A percentile compares a stretch with the other conserved stretches of the same genome.
Evolutionary conservation across 2,797 vertebrate genomes (phyloP).

Genomic region (Yasuhikotakia modesta): DNA sequence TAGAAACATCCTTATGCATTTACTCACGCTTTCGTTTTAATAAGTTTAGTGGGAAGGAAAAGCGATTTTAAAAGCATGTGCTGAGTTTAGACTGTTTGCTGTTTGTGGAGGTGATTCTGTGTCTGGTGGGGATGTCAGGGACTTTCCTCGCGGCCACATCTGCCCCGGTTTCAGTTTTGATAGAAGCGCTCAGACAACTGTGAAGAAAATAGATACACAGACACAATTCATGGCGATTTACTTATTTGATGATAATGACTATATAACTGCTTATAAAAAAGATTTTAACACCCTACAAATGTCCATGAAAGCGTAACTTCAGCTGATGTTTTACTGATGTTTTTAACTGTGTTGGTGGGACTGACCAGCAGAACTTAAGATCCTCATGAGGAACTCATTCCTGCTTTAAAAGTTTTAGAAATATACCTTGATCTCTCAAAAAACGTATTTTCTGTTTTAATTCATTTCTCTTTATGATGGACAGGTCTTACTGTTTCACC

Average conservation of each 20-base stretch:
- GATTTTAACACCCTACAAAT: not conserved
- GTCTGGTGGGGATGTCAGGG: slow-evolving; percentile 51
- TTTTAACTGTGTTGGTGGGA: too few species aligned
- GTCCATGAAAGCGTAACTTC: too few species aligned
- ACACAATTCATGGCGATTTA: too few species aligned
- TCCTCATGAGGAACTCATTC: too few species aligned
- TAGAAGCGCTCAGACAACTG: too few species aligned
- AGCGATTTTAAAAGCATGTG: not conserved
- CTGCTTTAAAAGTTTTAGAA: too few species aligned
- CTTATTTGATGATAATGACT: not conserved
- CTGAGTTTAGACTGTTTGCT: not conserved
- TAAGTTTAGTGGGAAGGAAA: too few species aligned
- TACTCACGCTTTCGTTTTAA: slow-evolving; percentile 32
- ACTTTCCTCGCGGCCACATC: slow-evolving; percentile 64
- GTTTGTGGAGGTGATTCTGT: not conserved
- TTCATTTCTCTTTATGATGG: not conserved
- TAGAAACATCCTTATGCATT: fast-evolving
- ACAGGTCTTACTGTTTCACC: slow-evolving; percentile 52
- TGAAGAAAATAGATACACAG: too few species aligned
- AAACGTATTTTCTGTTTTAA: not conserved
- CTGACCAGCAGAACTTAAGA: too few species aligned
- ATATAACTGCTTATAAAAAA: not conserved
- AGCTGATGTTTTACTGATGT: too few species aligned
- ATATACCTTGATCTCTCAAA: not conserved
- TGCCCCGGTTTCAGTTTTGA: not conserved